Evolutionary conservation across 2,113 vertebrate species (phyloP), one percentile per base, ranked within the genome.

Genomic region (Aplodontia rufa): DNA sequence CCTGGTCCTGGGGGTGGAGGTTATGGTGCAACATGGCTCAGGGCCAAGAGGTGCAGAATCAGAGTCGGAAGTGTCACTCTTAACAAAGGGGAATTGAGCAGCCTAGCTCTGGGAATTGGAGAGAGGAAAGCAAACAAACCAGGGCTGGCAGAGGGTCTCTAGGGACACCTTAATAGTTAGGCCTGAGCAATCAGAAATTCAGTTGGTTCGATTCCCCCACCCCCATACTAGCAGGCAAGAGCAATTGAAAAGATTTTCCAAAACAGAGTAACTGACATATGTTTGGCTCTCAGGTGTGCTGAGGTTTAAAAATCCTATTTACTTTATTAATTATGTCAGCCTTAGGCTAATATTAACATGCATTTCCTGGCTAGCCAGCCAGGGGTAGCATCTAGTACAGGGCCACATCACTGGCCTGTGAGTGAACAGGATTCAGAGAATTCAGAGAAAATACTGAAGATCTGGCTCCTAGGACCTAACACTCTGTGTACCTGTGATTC

Each of bases 221-320:
- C 7, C 28, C 49, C 32, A n/a, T 16, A 30, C 26, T 68, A 30
- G 32, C 40, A 37, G 60, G 30, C 26, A 47, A 87, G 49, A 20
- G 6, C 51, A 35, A 16, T 90, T 79, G 49, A 26, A 68, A 75
- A 95, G 90, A 35, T 82, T 40, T 45, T 95, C 58, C 80, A 64
- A 47, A 74, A 74, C 51, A 71, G 37, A 95, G 55, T 32, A 80
- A 68, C 62, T 16, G 8, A 69, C 64, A 17, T 90, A 51, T 76
- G 16, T 74, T 95, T 94, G 74, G 51, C 79, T 71, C 66, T 75
- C 78, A 51, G 91, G 85, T 45, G 4, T 62, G 37, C 94, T 80
- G 68, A 80, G 49, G 35, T 62, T 96, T 93, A 92, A 82, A 82
- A 55, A 55, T 64, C 83, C 40, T 94, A 96, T 96, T 97, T 96